phyloP scores from a whole-genome alignment of 2,888 invertebrate genomes.

The Dyspetes luteomarginatus region DNA sequence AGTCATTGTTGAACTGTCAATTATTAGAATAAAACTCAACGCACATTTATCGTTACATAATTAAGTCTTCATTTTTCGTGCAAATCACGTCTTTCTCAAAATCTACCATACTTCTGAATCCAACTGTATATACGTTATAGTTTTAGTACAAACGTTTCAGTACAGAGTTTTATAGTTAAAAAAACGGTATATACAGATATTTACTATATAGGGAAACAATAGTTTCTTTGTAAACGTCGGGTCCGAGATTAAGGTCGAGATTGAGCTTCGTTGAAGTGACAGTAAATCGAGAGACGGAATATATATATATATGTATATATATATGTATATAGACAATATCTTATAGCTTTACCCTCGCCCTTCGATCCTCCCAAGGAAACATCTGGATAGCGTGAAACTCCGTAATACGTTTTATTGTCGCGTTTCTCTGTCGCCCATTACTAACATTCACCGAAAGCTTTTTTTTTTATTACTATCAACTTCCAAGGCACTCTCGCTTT shows the following conservation, averaged over 20 bases:
- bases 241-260: conserved; percentile 53
- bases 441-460: conserved; percentile 20
- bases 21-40: too few species aligned
- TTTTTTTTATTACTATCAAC: conserved; percentile 22
- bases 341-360: not conserved
- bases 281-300: conserved; percentile 17
- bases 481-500: not conserved
- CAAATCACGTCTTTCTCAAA: too few species aligned
- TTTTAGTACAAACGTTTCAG: not conserved
- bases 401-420: conserved; percentile 44
- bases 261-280: conserved; percentile 44
- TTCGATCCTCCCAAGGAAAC: not conserved
- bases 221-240: conserved; percentile 40
- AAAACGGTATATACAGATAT: not conserved
- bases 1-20: too few species aligned
- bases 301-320: not conserved
- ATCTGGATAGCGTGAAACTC: conserved; percentile 45
- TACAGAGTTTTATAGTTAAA: not conserved
- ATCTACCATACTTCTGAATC: too few species aligned
- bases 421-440: conserved; percentile 2
- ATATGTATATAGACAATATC: not conserved
- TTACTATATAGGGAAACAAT: conserved; percentile 11
- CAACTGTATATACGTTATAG: too few species aligned
- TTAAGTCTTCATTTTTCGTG: too few species aligned
- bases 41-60: too few species aligned